phyloP scores from a whole-genome alignment of 2,888 invertebrate genomes.

The Cheilosia pagana region DNA sequence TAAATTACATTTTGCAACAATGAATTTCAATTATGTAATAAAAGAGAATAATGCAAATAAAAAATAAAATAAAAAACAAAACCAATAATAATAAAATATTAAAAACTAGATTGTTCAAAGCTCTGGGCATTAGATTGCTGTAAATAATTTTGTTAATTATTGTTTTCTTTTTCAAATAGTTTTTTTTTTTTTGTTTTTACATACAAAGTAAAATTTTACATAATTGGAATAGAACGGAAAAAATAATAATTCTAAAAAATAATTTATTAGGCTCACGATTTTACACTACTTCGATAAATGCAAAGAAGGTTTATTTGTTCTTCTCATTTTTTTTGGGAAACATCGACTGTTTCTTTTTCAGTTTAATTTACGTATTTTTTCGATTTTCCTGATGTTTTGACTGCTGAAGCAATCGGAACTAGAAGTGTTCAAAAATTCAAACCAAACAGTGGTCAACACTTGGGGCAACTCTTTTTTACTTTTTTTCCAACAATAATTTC shows the following conservation, averaged over 20 bases:
- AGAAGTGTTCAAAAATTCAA: neutral
- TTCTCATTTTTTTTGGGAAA: neutral
- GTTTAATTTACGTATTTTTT: neutral
- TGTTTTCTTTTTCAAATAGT: conserved; percentile 31
- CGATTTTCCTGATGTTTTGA: neutral
- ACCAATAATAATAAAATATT: conserved; percentile 21
- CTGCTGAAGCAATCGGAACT: neutral
- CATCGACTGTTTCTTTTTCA: neutral
- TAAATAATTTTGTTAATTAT: conserved; percentile 62
- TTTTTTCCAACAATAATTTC: neutral
- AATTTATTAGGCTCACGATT: conserved; percentile 50
- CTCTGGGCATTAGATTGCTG: conserved; percentile 74
- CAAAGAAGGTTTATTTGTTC: conserved; percentile 57
- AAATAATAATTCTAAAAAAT: conserved; percentile 14
- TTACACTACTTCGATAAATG: conserved; percentile 57
- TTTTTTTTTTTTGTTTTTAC: neutral
- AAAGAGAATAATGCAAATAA: conserved; percentile 29
- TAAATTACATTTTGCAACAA: conserved; percentile 67
- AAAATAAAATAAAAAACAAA: neutral
- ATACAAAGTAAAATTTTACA: conserved; percentile 13
- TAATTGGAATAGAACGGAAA: conserved; percentile 37
- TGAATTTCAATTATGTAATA: conserved; percentile 59
- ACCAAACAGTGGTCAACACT: neutral
- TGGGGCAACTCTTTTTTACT: neutral
- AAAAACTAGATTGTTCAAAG: conserved; percentile 69